These are phyloP conservation scores for Tenrec ecaudatus DNA, from an alignment of 2,113 vertebrate species.

Conservation along the genomic window DNA sequence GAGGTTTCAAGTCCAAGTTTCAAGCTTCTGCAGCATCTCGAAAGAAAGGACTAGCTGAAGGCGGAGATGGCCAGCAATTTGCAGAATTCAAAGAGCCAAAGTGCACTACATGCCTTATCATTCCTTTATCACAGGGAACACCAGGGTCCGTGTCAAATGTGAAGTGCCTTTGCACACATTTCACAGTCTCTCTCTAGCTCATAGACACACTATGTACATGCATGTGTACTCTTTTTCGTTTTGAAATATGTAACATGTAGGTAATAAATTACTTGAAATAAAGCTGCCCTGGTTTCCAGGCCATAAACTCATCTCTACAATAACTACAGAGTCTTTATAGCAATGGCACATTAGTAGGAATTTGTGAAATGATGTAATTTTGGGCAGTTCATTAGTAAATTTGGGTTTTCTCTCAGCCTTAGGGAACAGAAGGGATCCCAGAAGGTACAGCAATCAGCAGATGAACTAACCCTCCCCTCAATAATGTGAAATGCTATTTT, in stretches of 20 bases:
- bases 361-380: constrained; percentile 63
- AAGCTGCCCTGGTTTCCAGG: constrained; percentile 67
- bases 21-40: too few species aligned
- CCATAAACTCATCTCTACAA: constrained; percentile 54
- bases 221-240: not conserved
- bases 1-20: too few species aligned
- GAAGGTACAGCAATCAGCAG: constrained; percentile 62
- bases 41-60: too few species aligned
- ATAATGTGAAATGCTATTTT: constrained; percentile 76
- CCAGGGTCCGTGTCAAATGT: constrained; percentile 57
- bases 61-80: constrained; percentile 5
- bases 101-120: constrained; percentile 62
- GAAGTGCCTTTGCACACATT: constrained; percentile 38
- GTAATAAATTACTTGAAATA: constrained; percentile 71
- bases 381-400: constrained; percentile 69
- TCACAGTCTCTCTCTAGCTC: not conserved
- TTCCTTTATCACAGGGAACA: constrained; percentile 60
- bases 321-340: constrained; percentile 69
- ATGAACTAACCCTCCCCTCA: constrained; percentile 49
- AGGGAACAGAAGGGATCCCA: constrained; percentile 76
- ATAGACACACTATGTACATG: not conserved
- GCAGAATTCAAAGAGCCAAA: constrained; percentile 38
- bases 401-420: constrained; percentile 73
- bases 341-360: constrained; percentile 72
- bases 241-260: constrained; percentile 64